Conservation (phyloP, 1,140 invertebrate genomes). For the Dysdera silvatica region DNA sequence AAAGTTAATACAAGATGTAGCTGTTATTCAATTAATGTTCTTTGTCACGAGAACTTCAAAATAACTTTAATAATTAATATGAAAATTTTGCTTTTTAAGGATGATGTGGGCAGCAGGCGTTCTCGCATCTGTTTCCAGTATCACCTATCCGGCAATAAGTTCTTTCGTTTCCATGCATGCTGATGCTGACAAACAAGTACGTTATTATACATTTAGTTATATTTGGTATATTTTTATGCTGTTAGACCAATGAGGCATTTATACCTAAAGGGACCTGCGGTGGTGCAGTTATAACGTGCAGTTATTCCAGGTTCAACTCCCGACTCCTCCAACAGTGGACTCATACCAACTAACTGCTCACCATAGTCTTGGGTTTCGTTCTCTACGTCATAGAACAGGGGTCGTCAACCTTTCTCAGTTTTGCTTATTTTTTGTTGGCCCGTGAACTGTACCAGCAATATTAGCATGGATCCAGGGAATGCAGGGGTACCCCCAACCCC, state of each 20-base stretch:
- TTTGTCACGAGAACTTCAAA: background rate
- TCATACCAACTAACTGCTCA: too few species aligned
- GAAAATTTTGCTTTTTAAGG: conserved; percentile 50
- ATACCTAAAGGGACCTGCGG: background rate
- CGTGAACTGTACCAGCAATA: too few species aligned
- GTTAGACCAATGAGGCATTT: background rate
- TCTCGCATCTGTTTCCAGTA: conserved; percentile 77
- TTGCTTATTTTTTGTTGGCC: too few species aligned
- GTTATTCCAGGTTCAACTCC: too few species aligned
- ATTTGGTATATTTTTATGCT: background rate
- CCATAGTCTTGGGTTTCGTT: too few species aligned
- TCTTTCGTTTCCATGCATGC: conserved; percentile 97
- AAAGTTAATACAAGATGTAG: background rate
- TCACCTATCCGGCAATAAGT: conserved; percentile 96
- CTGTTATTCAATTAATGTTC: background rate
- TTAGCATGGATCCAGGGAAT: too few species aligned
- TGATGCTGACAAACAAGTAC: conserved; percentile 87
- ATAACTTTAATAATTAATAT: background rate
- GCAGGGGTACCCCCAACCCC: too few species aligned
- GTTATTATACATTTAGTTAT: background rate
- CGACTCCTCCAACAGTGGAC: too few species aligned
- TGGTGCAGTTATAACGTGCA: too few species aligned
- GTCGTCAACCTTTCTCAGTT: too few species aligned
- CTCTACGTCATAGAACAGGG: too few species aligned
- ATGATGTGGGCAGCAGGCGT: conserved; percentile 99